Evolutionary conservation across 2,113 vertebrate species (phyloP).

Genomic region (Columba livia): DNA sequence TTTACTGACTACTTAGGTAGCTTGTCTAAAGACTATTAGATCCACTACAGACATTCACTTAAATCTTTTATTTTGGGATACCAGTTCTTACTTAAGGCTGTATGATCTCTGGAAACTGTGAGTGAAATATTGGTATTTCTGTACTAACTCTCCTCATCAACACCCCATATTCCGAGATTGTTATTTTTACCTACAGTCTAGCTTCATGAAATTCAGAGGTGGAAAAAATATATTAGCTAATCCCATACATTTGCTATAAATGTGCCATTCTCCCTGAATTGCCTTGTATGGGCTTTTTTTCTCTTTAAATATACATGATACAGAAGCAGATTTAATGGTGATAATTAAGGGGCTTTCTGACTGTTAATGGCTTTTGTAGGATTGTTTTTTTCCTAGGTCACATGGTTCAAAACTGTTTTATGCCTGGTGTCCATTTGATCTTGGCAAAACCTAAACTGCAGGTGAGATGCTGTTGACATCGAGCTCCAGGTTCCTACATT

Average conservation of each 20-base stretch:
- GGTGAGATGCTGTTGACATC: background rate
- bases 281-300: background rate
- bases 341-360: background rate
- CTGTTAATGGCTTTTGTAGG: background rate
- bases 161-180: rapidly evolving
- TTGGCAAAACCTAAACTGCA: background rate
- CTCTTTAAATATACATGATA: background rate
- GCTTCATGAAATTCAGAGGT: background rate
- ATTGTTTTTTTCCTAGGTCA: background rate
- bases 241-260: background rate
- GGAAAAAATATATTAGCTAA: background rate
- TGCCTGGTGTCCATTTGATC: rapidly evolving
- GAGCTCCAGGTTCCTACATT: background rate
- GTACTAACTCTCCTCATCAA: background rate
- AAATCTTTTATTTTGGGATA: background rate
- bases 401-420: background rate
- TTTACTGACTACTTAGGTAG: background rate
- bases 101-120: background rate
- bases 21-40: background rate
- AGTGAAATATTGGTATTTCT: background rate
- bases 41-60: background rate
- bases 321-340: background rate
- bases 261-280: background rate
- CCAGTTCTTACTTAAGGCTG: background rate
- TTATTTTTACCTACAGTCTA: slow-evolving; percentile 22